These are phyloP conservation scores for Galbula dea DNA, from an alignment of 2,113 vertebrate species.

Conservation along the genomic window DNA sequence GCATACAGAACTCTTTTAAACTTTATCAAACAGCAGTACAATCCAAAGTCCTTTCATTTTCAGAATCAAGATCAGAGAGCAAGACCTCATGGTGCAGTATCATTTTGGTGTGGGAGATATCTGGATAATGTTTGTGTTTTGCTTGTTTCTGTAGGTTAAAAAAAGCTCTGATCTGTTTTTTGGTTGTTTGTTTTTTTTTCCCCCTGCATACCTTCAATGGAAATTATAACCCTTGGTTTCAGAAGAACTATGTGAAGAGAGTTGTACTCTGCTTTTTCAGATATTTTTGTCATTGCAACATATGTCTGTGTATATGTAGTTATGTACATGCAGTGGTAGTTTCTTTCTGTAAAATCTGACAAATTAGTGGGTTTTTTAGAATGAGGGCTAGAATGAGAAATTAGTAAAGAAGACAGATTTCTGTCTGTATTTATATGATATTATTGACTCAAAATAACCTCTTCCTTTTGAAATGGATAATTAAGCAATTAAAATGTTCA, in stretches of 20 bases:
- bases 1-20: not conserved
- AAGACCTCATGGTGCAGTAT: accelerated
- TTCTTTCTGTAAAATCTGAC: not conserved
- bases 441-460: not conserved
- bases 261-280: not conserved
- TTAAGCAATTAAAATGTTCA: not conserved
- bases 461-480: not conserved
- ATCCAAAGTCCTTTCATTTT: too few species aligned
- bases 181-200: too few species aligned
- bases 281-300: not conserved
- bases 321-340: not conserved
- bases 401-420: not conserved
- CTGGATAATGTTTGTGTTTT: not conserved
- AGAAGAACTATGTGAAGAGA: not conserved
- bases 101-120: not conserved
- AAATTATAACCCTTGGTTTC: not conserved
- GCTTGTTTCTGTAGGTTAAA: not conserved
- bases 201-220: not conserved
- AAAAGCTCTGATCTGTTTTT: not conserved
- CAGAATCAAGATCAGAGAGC: not conserved
- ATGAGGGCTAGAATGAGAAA: not conserved
- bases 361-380: not conserved
- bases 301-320: accelerated
- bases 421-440: not conserved
- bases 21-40: not conserved